Base-by-base conservation (phyloP, 2,888 invertebrate species). In the Mimas tiliae region DNA sequence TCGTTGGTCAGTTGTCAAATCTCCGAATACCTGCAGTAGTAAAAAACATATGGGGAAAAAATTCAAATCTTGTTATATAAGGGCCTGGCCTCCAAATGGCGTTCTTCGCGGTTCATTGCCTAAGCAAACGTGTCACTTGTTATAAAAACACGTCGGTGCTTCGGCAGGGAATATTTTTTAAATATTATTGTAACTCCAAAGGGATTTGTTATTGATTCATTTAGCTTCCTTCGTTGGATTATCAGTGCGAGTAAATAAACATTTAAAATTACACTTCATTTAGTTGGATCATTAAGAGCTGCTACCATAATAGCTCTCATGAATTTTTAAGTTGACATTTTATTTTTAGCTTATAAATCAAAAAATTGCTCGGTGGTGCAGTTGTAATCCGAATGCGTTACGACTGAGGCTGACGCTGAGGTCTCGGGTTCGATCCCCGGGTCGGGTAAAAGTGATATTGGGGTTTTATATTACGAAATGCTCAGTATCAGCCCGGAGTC, bases 21-120 rank as follows among this genome's bases (percentile, higher is more conserved):
- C 4, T 34, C 8, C 8, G 55, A 55, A 16, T 38, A 38, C 55
- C 19, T 55, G 55, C 16, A 55, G 16, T 0, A 19, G 16, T 34
- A 1, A 21, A 66, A 53, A 66, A 66, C 4, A 47, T 9, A 47
- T 34, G 14, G 34, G n/a, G 42, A 58, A 42, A 53, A 62, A 45
- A 33, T 62, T 38, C n/a, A 45, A 65, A 66, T 47, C 47, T 47
- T 63, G 47, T 63, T 63, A 66, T 66, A 52, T 52, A 66, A 66
- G 66, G 66, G 66, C 52, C 21, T 42, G 62, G 50, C 65, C 62
- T 63, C 66, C 63, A 53, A 66, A 66, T 63, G 65, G 65, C 47
- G 63, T n/a, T 51, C 53, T 63, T 66, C 66, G 27, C 34, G 63
- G 66, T 48, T 53, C 52, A 52, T 53, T 42, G 66, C 19, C 34